These are phyloP conservation scores for Octodonta nipae DNA, from an alignment of 2,888 invertebrate species.

Conservation along the genomic window DNA sequence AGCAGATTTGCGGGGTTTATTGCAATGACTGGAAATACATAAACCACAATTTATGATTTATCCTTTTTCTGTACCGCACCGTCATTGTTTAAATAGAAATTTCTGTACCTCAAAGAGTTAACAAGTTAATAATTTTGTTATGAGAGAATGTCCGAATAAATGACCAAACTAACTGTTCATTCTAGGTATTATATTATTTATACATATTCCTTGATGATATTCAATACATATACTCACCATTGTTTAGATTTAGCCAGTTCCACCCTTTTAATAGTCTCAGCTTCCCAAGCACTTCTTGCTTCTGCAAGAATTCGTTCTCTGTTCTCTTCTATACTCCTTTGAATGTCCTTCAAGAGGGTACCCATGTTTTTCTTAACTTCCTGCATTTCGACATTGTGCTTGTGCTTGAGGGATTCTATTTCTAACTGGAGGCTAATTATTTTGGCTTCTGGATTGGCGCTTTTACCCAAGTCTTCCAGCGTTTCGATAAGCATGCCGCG, in stretches of 20 bases:
- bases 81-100: no score
- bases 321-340: conserved; percentile 39
- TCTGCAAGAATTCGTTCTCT: conserved; percentile 51
- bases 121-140: no score
- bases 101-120: no score
- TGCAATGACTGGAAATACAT: no score
- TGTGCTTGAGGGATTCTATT: conserved; percentile 56
- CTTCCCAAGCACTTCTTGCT: conserved; percentile 49
- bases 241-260: conserved; percentile 74
- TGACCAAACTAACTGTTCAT: no score
- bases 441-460: conserved; percentile 43
- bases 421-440: conserved; percentile 50
- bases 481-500: conserved; percentile 56
- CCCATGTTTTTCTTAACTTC: conserved; percentile 38
- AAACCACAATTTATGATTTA: no score
- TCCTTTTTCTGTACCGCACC: no score
- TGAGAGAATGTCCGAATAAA: no score
- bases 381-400: conserved; percentile 59
- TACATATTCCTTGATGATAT: no score
- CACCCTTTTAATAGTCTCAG: conserved; percentile 57
- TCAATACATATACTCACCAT: no score
- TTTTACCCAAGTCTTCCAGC: conserved; percentile 46
- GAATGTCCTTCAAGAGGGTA: conserved; percentile 30
- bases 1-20: no score
- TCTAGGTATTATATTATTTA: no score